Conservation (phyloP, 2,113 vertebrate species). For the Pituophis catenifer region DNA sequence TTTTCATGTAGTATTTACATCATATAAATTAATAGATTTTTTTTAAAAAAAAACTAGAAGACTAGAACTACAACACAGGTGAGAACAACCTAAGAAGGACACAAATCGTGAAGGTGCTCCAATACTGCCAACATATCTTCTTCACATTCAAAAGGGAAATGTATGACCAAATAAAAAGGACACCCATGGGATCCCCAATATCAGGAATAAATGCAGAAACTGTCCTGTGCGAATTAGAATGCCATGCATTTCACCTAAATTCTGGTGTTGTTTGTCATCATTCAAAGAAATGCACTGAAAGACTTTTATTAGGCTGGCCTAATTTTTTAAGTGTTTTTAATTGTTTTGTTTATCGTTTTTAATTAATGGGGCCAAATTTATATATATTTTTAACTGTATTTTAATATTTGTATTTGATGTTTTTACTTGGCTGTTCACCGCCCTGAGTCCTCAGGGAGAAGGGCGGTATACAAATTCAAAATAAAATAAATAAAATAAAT, state of each 20-base stretch:
- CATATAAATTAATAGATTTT: neutral
- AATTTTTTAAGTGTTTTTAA: too few relatives aligned
- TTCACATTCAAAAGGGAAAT: neutral
- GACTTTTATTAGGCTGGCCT: too few relatives aligned
- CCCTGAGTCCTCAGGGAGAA: too few relatives aligned
- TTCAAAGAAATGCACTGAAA: neutral
- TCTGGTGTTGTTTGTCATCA: neutral
- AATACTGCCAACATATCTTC: neutral
- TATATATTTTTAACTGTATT: too few relatives aligned
- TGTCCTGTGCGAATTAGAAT: neutral
- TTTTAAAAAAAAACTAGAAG: neutral
- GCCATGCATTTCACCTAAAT: neutral
- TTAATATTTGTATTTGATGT: too few relatives aligned
- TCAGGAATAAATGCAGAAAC: neutral
- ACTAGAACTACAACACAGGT: neutral
- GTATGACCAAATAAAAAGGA: neutral
- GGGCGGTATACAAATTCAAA: too few relatives aligned
- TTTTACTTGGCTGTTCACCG: too few relatives aligned
- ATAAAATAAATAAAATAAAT: too few relatives aligned
- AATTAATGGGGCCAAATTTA: too few relatives aligned
- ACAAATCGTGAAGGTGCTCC: neutral
- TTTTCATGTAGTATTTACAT: neutral
- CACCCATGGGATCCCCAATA: neutral
- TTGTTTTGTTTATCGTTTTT: too few relatives aligned
- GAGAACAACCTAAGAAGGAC: neutral